Conservation (phyloP, 2,888 invertebrate species). For the Ichneumon xanthorius region DNA sequence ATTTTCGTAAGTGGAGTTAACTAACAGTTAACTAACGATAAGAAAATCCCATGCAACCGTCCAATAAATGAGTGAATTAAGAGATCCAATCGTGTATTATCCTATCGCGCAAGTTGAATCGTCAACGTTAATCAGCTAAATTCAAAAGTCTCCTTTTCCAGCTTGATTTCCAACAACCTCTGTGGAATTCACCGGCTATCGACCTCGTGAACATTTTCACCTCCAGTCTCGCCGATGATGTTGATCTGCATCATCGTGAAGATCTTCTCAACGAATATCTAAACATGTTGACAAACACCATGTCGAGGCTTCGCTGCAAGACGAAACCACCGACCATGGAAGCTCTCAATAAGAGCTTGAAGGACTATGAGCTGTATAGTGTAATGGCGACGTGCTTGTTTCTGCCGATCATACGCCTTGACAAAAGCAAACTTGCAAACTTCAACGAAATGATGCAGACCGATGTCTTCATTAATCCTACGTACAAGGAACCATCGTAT, state of each 20-base stretch:
- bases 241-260: too few relatives aligned
- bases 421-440: not conserved
- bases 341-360: too few relatives aligned
- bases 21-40: not conserved
- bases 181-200: slow-evolving; percentile 83
- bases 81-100: not conserved
- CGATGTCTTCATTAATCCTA: not conserved
- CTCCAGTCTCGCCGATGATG: not conserved
- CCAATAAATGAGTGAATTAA: too few relatives aligned
- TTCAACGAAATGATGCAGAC: not conserved
- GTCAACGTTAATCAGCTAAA: not conserved
- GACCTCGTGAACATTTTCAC: slow-evolving; percentile 84
- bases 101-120: not conserved
- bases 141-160: slow-evolving; percentile 73
- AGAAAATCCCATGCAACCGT: too few relatives aligned
- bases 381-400: not conserved
- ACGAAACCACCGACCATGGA: too few relatives aligned
- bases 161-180: slow-evolving; percentile 85
- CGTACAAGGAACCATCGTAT: not conserved
- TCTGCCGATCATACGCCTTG: not conserved
- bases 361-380: not conserved
- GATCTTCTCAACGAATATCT: too few relatives aligned
- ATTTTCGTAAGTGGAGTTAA: slow-evolving; percentile 71
- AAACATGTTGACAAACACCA: too few relatives aligned
- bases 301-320: too few relatives aligned